Conservation (phyloP, 2,113 vertebrate species). For the Lepisosteus osseus region DNA sequence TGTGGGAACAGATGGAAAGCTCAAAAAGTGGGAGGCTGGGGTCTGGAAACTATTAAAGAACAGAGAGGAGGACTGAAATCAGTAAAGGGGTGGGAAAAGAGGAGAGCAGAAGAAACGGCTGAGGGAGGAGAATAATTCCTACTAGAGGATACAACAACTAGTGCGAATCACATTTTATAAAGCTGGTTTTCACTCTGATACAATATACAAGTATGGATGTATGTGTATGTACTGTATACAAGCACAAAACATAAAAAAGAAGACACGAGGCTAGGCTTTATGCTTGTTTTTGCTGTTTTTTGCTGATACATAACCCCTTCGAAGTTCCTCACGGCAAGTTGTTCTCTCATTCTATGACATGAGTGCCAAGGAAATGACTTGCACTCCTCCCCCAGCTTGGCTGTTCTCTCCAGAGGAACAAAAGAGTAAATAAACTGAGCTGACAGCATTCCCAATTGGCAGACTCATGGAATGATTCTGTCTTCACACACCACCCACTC, state of each 20-base stretch:
- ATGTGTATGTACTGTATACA: no score
- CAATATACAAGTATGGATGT: not conserved
- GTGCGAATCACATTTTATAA: no score
- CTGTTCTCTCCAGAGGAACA: not conserved
- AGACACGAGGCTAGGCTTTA: no score
- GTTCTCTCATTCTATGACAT: not conserved
- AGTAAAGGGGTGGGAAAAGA: conserved; percentile 64
- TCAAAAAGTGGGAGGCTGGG: conserved; percentile 21
- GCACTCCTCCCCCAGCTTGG: not conserved
- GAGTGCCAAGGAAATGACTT: not conserved
- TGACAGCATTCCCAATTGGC: not conserved
- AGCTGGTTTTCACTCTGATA: no score
- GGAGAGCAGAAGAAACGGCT: conserved; percentile 53
- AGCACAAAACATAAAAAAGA: not conserved
- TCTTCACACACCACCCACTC: not conserved
- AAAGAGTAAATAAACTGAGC: not conserved
- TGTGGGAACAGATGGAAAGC: conserved; percentile 20
- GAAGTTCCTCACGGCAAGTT: not conserved
- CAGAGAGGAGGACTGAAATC: conserved; percentile 52
- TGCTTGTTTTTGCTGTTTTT: no score
- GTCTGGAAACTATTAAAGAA: conserved; percentile 73
- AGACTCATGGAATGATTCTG: no score
- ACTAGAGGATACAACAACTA: no score
- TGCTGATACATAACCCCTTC: no score
- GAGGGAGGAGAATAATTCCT: conserved; percentile 43